Percentiles rank a stretch among this genome's conserved stretches.
phyloP scores from a whole-genome alignment of 2,888 invertebrate species.

The Xanthia icteritia region DNA sequence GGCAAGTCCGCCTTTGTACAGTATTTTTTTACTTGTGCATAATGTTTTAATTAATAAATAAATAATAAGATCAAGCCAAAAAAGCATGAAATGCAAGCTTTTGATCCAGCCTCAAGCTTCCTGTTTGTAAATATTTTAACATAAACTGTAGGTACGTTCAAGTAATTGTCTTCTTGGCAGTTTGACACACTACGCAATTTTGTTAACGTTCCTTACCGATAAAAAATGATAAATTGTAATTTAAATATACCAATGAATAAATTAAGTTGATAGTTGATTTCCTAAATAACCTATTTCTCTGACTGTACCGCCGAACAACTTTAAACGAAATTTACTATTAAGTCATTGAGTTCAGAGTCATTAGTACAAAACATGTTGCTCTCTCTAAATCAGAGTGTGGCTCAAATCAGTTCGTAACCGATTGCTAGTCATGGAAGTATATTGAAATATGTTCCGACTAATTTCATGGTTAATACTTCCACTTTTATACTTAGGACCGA shows the following conservation, averaged over 20 bases:
- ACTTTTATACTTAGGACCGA: not conserved
- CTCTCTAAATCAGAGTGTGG: no score
- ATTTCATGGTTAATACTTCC: not conserved
- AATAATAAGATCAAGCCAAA: not conserved
- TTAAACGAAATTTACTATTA: no score
- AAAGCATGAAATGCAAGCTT: not conserved
- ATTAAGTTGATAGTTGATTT: not conserved
- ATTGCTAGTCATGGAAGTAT: no score
- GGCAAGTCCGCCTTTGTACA: no score
- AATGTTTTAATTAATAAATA: no score
- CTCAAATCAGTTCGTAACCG: no score
- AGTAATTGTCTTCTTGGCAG: not conserved
- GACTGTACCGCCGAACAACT: no score
- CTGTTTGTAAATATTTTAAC: not conserved
- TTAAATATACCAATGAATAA: not conserved
- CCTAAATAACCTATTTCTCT: not conserved
- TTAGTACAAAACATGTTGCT: no score
- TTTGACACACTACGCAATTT: not conserved
- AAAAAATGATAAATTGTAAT: not conserved
- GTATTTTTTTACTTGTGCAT: no score
- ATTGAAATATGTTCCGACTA: not conserved
- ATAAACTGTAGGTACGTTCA: not conserved
- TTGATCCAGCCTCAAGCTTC: not conserved
- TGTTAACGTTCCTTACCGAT: no score
- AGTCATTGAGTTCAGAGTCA: no score